Conservation (phyloP, 2,797 vertebrate species). For the Sandelia bainsii region DNA sequence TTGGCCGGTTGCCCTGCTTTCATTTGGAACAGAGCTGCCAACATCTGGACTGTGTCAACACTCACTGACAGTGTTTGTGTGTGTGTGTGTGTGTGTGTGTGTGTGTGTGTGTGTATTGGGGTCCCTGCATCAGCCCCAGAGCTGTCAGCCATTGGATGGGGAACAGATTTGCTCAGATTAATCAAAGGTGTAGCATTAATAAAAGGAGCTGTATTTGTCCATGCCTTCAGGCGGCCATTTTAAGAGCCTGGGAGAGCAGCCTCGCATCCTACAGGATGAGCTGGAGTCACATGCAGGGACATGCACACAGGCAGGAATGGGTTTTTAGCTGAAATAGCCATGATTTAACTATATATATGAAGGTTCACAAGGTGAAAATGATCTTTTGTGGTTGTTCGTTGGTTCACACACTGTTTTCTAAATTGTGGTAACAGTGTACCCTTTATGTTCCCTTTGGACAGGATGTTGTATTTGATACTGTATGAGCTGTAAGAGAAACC, state of each 20-base stretch:
- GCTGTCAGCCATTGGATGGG: slow-evolving; percentile 82
- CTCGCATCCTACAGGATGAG: slow-evolving; percentile 52
- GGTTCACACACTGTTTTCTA: slow-evolving; percentile 12
- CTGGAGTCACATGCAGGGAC: slow-evolving; percentile 41
- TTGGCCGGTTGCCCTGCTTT: slow-evolving; percentile 85
- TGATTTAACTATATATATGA: slow-evolving; percentile 9
- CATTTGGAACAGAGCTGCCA: slow-evolving; percentile 86
- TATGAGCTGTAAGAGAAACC: slow-evolving; percentile 17
- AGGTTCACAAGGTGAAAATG: slow-evolving; percentile 4
- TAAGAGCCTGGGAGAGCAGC: slow-evolving; percentile 67
- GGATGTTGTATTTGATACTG: slow-evolving; percentile 10
- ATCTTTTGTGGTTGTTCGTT: background rate
- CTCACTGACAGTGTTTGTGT: slow-evolving; percentile 73
- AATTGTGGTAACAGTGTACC: slow-evolving; percentile 5
- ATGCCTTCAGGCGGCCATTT: slow-evolving; percentile 71
- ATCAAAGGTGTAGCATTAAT: slow-evolving; percentile 85
- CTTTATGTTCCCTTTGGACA: slow-evolving; percentile 17
- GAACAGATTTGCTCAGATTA: slow-evolving; percentile 86
- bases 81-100: slow-evolving; percentile 52
- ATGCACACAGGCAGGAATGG: background rate
- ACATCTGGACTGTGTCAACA: slow-evolving; percentile 89
- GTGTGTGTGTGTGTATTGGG: slow-evolving; percentile 48
- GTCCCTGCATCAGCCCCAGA: slow-evolving; percentile 69
- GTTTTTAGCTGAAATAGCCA: slow-evolving; percentile 6
- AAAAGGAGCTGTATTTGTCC: slow-evolving; percentile 70